Percentiles rank a stretch among this genome's conserved stretches.
phyloP scores from a whole-genome alignment of 1,140 invertebrate species.

The Olivierus martensii region DNA sequence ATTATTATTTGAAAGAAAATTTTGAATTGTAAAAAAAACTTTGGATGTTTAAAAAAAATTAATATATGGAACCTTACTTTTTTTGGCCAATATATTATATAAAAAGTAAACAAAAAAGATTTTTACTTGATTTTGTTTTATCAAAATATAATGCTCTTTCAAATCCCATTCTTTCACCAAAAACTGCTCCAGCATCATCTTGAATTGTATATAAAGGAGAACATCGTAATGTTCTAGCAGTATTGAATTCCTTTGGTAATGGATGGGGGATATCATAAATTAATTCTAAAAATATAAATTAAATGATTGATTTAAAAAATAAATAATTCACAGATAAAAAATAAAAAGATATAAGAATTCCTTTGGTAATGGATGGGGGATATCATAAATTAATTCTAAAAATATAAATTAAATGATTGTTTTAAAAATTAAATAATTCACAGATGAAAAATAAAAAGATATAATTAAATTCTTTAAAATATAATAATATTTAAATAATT shows the following conservation, averaged over 20 bases:
- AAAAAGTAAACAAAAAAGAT: too few species aligned
- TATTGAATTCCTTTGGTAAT: slow-evolving; percentile 52
- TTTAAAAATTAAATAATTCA: background rate
- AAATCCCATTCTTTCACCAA: slow-evolving; percentile 97
- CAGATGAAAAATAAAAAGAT: background rate
- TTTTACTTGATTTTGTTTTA: slow-evolving; percentile 30
- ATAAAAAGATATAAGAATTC: slow-evolving; percentile 35
- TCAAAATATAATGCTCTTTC: slow-evolving; percentile 91
- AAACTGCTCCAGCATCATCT: slow-evolving; percentile 82
- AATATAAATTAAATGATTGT: background rate
- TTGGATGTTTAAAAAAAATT: too few species aligned
- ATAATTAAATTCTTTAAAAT: background rate
- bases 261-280: slow-evolving; percentile 72
- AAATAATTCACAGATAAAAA: background rate
- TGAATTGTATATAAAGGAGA: slow-evolving; percentile 91
- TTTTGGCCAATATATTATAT: too few species aligned
- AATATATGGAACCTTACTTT: too few species aligned
- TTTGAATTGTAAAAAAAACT: too few species aligned
- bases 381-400: slow-evolving; percentile 43
- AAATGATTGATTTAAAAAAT: background rate
- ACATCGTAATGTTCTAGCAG: slow-evolving; percentile 78
- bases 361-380: slow-evolving; percentile 60
- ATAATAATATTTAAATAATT: background rate
- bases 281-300: slow-evolving; percentile 5
- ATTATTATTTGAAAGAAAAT: too few species aligned